phyloP scores from a whole-genome alignment of 1,140 invertebrate species.

The Schlechtendalia chinensis region DNA sequence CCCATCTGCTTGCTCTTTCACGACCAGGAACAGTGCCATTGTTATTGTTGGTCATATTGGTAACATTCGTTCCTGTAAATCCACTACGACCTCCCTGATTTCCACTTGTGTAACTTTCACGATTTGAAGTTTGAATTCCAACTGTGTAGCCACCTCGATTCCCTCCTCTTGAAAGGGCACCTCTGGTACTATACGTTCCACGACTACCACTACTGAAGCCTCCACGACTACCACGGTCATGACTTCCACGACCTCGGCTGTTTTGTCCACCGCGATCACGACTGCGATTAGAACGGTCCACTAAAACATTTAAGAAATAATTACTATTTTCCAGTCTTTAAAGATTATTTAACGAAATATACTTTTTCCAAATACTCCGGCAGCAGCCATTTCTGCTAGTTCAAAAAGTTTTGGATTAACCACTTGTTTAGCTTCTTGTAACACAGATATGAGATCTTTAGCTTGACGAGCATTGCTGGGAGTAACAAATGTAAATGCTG shows the following conservation, averaged over 20 bases:
- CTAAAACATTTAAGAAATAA: conserved; percentile 17
- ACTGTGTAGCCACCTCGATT: not conserved
- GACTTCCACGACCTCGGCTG: conserved; percentile 18
- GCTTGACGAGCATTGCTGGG: conserved; percentile 88
- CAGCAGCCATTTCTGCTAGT: conserved; percentile 57
- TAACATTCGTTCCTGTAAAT: not conserved
- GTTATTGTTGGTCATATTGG: conserved; percentile 18
- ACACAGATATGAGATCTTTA: conserved; percentile 84
- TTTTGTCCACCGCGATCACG: conserved; percentile 41
- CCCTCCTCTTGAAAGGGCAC: not conserved
- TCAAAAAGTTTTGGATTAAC: conserved; percentile 71
- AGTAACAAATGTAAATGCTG: conserved; percentile 98
- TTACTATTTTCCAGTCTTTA: not conserved
- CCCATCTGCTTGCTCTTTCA: conserved; percentile 46
- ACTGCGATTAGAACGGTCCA: conserved; percentile 33
- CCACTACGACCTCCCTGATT: conserved; percentile 46
- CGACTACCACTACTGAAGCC: not conserved
- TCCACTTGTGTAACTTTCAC: conserved; percentile 15
- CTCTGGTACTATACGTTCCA: conserved; percentile 2
- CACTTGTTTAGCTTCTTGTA: conserved; percentile 94
- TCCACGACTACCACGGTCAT: conserved; percentile 35
- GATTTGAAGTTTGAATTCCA: conserved; percentile 26
- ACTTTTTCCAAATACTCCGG: conserved; percentile 46
- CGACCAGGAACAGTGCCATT: conserved; percentile 12
- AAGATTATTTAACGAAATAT: not conserved